Evolutionary conservation across 92 coral and sea anemone genomes (phyloP), one percentile per base, ranked within the genome.

Genomic region (Zoanthus sociatus): DNA sequence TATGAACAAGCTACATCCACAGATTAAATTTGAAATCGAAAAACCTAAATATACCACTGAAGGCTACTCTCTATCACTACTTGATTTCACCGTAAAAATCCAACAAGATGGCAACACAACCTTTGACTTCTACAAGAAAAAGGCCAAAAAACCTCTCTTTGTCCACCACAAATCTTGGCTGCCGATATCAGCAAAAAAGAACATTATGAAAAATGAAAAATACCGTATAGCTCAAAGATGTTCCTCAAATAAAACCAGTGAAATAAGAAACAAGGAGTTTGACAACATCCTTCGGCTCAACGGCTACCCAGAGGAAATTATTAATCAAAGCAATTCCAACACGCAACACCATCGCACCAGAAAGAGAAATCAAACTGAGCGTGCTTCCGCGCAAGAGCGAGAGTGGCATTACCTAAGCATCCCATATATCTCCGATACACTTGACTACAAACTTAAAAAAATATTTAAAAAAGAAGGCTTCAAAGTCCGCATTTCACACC

Each of bases 121-220:
- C 5, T 77, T 86, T 63, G 42, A 37, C 42, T 37, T 37, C 42
- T 37, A 37, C 42, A 37, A 37, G 26, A 37, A 37, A 37, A 37
- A 53, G 33, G 89, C 85, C 5, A 86, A 86, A 71, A 86, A 86
- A 76, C 86, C 73, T 11, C 89, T 84, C 42, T 37, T 37, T 4
- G 42, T 37, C 42, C 42, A 37, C 42, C 42, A 37, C 42, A 37
- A 37, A 37, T 78, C 90, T 14, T 71, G 32, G 73, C 70, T 87
- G 7, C 90, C 90, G 33, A 21, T 17, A 55, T 7, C 55, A 18
- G 18, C 78, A 55, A 87, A 87, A 78, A 77, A 26, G 37, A 78
- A 87, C 84, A 10, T 87, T 55, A 61, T 63, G 17, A 7, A 15
- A 63, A 63, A 63, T 63, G 69, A 63, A 16, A 63, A 3, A 63